Base-by-base conservation (phyloP, 2,888 invertebrate species). In the Spisula solida region DNA sequence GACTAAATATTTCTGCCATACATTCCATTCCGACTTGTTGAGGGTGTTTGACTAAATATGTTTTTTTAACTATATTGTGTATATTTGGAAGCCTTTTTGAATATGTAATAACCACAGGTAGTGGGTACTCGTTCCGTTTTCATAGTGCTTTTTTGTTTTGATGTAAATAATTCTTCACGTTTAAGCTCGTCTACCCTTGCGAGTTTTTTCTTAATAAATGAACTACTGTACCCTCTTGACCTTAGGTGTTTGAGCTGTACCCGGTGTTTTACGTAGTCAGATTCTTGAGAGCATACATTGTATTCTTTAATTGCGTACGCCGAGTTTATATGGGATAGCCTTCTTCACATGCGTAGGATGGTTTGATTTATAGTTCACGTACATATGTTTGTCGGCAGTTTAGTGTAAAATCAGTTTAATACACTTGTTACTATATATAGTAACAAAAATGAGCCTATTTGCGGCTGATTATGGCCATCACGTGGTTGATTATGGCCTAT, bases 381-480 rank as follows among this genome's bases (percentile, higher is more conserved):
- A 47, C 10, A 79, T 5, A 16, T 79, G 79, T 20, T 79, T 79
- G 25, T 47, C 41, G n/a, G 79, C 1, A 47, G 79, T 47, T 79
- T 79, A 4, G 47, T 31, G 29, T 31, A 78, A 78, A 34, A 78
- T 78, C 78, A 31, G 78, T 78, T n/a, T n/a, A n/a, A n/a, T n/a
- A n/a, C n/a, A n/a, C n/a, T n/a, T n/a, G n/a, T n/a, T n/a, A n/a
- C n/a, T n/a, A n/a, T n/a, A n/a, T n/a, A n/a, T n/a, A n/a, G n/a
- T n/a, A n/a, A n/a, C n/a, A n/a, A n/a, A n/a, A n/a, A n/a, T n/a
- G n/a, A n/a, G n/a, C n/a, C n/a, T n/a, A n/a, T n/a, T n/a, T n/a
- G n/a, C n/a, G n/a, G n/a, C n/a, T n/a, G n/a, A n/a, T n/a, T n/a
- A n/a, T n/a, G n/a, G n/a, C n/a, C n/a, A n/a, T n/a, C n/a, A n/a